Conservation (phyloP, 2,888 invertebrate genomes). For the Cybosia mesomella region DNA sequence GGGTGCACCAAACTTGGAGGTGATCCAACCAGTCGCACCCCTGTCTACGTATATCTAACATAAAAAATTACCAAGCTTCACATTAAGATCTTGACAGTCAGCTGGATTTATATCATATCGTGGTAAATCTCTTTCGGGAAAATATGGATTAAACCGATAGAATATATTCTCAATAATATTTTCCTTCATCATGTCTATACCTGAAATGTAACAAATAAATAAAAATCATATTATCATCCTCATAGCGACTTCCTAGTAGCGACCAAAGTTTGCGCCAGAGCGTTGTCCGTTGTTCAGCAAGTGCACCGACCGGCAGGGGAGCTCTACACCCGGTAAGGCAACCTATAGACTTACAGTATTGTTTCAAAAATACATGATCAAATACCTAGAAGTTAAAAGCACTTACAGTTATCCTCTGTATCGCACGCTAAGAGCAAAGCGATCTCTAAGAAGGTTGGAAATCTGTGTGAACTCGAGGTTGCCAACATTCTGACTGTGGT, state of each 20-base stretch:
- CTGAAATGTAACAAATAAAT: slow-evolving; percentile 51
- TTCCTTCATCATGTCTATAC: slow-evolving; percentile 71
- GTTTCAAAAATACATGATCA: too few species aligned
- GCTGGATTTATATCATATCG: slow-evolving; percentile 67
- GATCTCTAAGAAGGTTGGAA: slow-evolving; percentile 64
- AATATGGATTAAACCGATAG: slow-evolving; percentile 79
- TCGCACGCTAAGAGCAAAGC: slow-evolving; percentile 68
- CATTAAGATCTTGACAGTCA: slow-evolving; percentile 62
- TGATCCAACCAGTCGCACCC: too few species aligned
- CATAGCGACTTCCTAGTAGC: background rate
- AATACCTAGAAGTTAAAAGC: background rate
- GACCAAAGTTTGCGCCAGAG: too few species aligned
- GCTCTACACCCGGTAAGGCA: too few species aligned
- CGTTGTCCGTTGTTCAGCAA: too few species aligned
- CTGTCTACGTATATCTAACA: background rate
- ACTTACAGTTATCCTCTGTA: slow-evolving; percentile 68
- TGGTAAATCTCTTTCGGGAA: slow-evolving; percentile 65
- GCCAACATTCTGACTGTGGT: slow-evolving; percentile 69
- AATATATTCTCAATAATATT: slow-evolving; percentile 76
- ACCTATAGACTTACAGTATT: too few species aligned
- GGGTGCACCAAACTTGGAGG: too few species aligned
- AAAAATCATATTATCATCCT: background rate
- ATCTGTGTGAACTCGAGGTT: slow-evolving; percentile 56
- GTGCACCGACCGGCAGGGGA: too few species aligned
- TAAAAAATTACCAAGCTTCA: slow-evolving; percentile 70